A percentile compares a stretch with the other conserved stretches of the same genome.
Evolutionary conservation across 2,888 invertebrate genomes (phyloP).

Genomic region (Euphydryas editha): DNA sequence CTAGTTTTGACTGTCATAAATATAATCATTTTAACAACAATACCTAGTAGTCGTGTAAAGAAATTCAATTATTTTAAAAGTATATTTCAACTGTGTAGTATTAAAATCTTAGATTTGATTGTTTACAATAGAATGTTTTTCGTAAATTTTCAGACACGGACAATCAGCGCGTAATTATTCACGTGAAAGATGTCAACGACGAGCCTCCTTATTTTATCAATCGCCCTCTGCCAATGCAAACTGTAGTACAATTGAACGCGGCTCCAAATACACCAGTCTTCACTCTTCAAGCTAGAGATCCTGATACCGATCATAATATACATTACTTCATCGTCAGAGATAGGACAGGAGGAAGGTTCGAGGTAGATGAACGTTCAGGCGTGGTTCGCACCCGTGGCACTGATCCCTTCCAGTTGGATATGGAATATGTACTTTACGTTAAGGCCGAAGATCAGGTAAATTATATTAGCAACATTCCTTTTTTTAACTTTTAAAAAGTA

Average conservation of each 20-base stretch:
- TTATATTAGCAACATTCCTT: neutral
- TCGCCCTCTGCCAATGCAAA: constrained; percentile 97
- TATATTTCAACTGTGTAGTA: neutral
- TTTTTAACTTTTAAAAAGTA: neutral
- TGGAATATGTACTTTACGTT: constrained; percentile 98
- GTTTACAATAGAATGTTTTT: constrained; percentile 1
- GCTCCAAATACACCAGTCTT: constrained; percentile 98
- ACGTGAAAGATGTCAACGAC: constrained; percentile 97
- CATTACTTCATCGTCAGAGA: constrained; percentile 98
- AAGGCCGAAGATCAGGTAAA: constrained; percentile 95
- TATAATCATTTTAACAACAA: constrained; percentile 14
- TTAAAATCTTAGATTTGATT: neutral
- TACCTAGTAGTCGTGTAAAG: neutral
- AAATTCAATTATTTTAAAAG: neutral
- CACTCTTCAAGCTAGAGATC: constrained; percentile 98
- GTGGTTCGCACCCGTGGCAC: constrained; percentile 96
- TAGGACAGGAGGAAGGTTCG: constrained; percentile 91
- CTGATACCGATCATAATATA: constrained; percentile 97
- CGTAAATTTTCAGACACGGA: constrained; percentile 90
- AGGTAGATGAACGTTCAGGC: constrained; percentile 95
- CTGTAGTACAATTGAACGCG: constrained; percentile 97
- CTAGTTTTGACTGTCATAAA: constrained; percentile 10
- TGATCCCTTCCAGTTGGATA: constrained; percentile 96
- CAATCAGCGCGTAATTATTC: constrained; percentile 97
- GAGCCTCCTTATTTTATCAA: constrained; percentile 99